Conservation (phyloP, 2,888 invertebrate species). For the Lissocephala sabroskyi region DNA sequence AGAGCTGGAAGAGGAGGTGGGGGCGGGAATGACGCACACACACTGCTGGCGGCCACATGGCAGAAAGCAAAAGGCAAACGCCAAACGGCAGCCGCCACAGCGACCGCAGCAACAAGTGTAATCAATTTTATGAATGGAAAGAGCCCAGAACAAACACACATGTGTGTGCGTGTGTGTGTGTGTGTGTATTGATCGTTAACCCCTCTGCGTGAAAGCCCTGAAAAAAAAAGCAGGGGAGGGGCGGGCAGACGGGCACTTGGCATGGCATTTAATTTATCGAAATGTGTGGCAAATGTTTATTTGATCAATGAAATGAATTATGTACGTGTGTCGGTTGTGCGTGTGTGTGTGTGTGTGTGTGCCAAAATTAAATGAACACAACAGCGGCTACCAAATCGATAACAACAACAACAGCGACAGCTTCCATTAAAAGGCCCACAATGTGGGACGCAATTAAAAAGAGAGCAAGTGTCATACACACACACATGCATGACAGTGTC, state of each 20-base stretch:
- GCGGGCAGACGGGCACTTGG: no score
- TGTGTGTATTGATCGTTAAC: no score
- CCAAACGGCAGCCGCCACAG: not conserved
- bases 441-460: slow-evolving; percentile 28
- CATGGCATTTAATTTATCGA: slow-evolving; percentile 64
- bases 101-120: slow-evolving; percentile 44
- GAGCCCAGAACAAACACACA: no score
- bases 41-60: no score
- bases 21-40: not conserved
- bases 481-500: no score
- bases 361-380: slow-evolving; percentile 48
- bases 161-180: no score
- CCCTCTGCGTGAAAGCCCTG: no score
- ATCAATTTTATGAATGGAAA: slow-evolving; percentile 62
- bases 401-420: slow-evolving; percentile 17
- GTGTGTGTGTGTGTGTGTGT: slow-evolving; percentile 24
- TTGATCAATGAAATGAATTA: slow-evolving; percentile 53
- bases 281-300: slow-evolving; percentile 62
- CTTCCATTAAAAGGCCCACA: slow-evolving; percentile 19
- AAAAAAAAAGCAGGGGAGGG: no score
- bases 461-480: slow-evolving; percentile 13
- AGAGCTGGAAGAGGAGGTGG: no score
- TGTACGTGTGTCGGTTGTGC: slow-evolving; percentile 41
- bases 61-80: not conserved
- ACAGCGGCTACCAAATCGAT: slow-evolving; percentile 17